Evolutionary conservation across 2,888 invertebrate species (phyloP), one percentile per base, ranked within the genome.

Genomic region (Odontomyia ornata): DNA sequence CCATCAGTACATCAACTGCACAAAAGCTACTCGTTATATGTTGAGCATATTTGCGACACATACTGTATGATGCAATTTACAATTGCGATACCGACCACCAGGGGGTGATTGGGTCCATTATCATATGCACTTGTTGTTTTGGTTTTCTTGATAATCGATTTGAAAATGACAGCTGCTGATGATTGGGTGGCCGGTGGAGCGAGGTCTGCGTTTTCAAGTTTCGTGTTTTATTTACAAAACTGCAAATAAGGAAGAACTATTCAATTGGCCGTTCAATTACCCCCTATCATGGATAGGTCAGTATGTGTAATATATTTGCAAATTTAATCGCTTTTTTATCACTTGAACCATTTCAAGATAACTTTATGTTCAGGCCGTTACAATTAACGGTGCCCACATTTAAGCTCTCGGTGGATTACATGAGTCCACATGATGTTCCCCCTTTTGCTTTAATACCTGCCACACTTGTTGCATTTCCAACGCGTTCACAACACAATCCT

Each of bases 131-230:
- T 67, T 43, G 67, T 23, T 9, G 23, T 64, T 30, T 30, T 28
- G 25, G 23, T 64, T 30, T 30, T 28, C 5, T 25, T 64, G 21
- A 11, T 69, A 47, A 69, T 60, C 18, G 21, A 43, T 69, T 69
- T 47, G 69, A 69, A 67, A 47, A 11, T 69, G 69, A 25, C 69
- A 69, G 47, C 46, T 69, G 69, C 18, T 60, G 4, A 18, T 60
- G n/a, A 25, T 23, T 60, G 23, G 13, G 3, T 18, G 25, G 2
- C 7, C 18, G 21, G 23, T 23, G n/a, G 60, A 23, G 11, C 60
- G 23, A 0, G 25, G n/a, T 5, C 3, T 7, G 21, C 0, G 52
- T 0, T 13, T 18, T 52, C 15, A 18, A 15, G 11, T 15, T 60
- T 60, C 23, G 1, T 1, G 1, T 18, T 36, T 36, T 3, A 3